Evolutionary conservation across 2,888 invertebrate species (phyloP).

Genomic region (Meliscaeva auricollis): DNA sequence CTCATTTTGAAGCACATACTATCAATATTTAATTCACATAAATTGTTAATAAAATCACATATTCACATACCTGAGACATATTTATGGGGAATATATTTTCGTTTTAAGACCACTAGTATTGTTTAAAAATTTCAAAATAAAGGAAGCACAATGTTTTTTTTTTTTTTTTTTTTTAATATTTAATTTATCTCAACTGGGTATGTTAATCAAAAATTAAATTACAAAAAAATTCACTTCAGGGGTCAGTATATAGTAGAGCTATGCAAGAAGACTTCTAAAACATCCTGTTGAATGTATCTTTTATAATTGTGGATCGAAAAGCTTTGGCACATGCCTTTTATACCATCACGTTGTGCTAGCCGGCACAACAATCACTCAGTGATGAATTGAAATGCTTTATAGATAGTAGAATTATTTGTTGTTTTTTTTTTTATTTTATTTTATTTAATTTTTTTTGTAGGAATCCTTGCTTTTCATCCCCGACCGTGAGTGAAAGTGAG

Average conservation of each 20-base stretch:
- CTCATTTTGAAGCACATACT: too few relatives aligned
- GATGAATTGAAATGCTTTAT: slow-evolving; percentile 44
- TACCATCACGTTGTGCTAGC: slow-evolving; percentile 65
- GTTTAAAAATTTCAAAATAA: not conserved
- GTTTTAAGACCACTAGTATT: not conserved
- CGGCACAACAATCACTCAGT: slow-evolving; percentile 60
- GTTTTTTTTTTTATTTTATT: not conserved
- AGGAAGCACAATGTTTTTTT: slow-evolving; percentile 2
- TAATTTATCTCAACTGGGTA: not conserved
- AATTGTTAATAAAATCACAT: not conserved
- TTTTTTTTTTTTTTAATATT: not conserved
- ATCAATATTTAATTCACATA: too few relatives aligned
- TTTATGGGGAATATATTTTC: not conserved
- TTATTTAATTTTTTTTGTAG: not conserved
- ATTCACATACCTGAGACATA: slow-evolving; percentile 63
- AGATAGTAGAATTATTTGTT: slow-evolving; percentile 45
- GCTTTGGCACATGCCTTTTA: slow-evolving; percentile 77
- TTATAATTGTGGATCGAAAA: slow-evolving; percentile 77
- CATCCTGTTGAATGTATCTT: slow-evolving; percentile 77
- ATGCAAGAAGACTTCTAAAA: slow-evolving; percentile 67
- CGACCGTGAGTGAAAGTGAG: not conserved
- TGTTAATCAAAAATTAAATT: not conserved
- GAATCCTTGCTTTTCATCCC: slow-evolving; percentile 58
- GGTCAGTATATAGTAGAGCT: slow-evolving; percentile 7
- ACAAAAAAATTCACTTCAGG: slow-evolving; percentile 23